These are phyloP conservation scores for Drosophila pseudotalamancana DNA, from an alignment of 2,888 invertebrate genomes.

Conservation along the genomic window DNA sequence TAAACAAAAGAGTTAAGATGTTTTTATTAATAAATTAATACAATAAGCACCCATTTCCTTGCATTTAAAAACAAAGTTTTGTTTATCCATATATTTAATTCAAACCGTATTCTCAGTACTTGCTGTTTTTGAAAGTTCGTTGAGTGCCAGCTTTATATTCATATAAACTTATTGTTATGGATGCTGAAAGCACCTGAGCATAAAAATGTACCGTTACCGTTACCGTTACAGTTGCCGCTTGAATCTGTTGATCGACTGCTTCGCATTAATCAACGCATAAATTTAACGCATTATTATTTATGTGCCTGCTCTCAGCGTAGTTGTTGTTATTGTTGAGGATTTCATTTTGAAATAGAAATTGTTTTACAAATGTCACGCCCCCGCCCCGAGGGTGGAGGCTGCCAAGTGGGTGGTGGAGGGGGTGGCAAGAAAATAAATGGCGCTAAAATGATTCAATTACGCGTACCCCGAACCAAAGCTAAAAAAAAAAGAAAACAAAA, in stretches of 20 bases:
- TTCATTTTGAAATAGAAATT: constrained; percentile 76
- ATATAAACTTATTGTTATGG: constrained; percentile 53
- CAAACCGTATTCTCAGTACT: background rate
- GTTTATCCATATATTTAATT: background rate
- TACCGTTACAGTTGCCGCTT: constrained; percentile 13
- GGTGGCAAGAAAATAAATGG: constrained; percentile 73
- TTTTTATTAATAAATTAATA: too few relatives aligned
- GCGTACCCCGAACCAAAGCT: constrained; percentile 13
- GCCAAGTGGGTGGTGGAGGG: constrained; percentile 5
- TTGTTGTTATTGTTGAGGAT: constrained; percentile 52
- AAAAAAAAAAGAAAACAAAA: background rate
- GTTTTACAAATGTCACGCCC: constrained; percentile 75
- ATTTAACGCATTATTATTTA: constrained; percentile 80
- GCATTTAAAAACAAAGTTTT: too few relatives aligned
- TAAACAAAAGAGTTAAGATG: too few relatives aligned
- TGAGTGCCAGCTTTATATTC: constrained; percentile 45
- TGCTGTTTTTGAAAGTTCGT: background rate
- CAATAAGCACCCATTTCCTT: too few relatives aligned
- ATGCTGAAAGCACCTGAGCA: constrained; percentile 65
- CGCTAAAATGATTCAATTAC: constrained; percentile 80
- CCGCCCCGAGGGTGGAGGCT: background rate
- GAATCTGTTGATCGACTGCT: constrained; percentile 70
- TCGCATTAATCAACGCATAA: constrained; percentile 75
- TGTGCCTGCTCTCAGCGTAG: constrained; percentile 52
- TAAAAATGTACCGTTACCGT: constrained; percentile 31